These are phyloP conservation scores for Polypedilum pembai DNA, from an alignment of 1,140 invertebrate genomes.

Conservation along the genomic window DNA sequence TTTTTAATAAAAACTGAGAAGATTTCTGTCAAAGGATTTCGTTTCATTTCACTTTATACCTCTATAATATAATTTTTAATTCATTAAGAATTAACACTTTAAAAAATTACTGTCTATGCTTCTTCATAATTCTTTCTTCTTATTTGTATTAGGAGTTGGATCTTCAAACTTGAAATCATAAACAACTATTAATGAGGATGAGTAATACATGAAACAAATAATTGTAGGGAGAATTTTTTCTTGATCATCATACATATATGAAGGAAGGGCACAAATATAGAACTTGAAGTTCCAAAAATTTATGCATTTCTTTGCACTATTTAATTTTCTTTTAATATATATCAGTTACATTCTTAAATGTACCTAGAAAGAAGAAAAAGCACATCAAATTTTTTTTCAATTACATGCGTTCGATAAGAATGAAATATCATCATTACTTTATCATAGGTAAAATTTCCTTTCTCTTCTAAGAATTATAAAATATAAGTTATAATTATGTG, in stretches of 20 bases:
- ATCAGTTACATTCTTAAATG: not conserved
- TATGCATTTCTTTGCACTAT: slow-evolving; percentile 17
- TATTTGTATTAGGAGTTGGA: not conserved
- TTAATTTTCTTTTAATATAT: not conserved
- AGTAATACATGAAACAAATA: too few relatives aligned
- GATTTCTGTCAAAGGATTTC: not conserved
- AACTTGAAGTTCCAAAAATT: not conserved
- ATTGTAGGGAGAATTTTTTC: not conserved
- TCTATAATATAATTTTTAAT: not conserved
- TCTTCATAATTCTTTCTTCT: not conserved
- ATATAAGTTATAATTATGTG: too few relatives aligned
- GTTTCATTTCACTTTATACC: not conserved
- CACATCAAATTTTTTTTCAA: not conserved
- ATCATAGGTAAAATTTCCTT: too few relatives aligned
- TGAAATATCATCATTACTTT: not conserved
- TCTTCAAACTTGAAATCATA: too few relatives aligned
- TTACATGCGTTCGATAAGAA: slow-evolving; percentile 8
- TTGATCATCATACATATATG: not conserved
- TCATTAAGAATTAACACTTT: not conserved
- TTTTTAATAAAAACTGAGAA: not conserved
- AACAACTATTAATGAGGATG: too few relatives aligned
- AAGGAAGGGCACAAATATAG: not conserved
- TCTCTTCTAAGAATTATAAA: too few relatives aligned
- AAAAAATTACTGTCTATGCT: not conserved
- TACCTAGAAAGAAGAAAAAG: not conserved